Percentiles rank a stretch among this genome's conserved stretches.
Evolutionary conservation across 2,888 invertebrate genomes (phyloP).

Genomic region (Exephanes ischioxanthus): DNA sequence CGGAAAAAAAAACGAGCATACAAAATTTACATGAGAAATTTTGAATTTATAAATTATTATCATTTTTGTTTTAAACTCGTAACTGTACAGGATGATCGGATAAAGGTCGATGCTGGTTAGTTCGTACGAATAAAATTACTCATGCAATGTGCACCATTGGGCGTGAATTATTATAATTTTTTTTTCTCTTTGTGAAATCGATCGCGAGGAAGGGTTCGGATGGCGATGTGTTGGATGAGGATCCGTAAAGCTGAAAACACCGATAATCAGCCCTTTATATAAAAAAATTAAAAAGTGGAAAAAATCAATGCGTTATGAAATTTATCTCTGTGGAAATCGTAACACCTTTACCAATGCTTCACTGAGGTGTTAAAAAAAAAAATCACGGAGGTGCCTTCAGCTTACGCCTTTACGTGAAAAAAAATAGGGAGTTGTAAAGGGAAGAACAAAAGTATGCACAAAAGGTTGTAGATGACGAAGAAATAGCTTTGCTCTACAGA

Average conservation of each 20-base stretch:
- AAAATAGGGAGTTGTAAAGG: conserved; percentile 4
- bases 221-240: neutral
- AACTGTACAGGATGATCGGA: neutral
- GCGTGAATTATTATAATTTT: neutral
- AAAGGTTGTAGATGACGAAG: conserved; percentile 37
- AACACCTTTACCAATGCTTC: neutral
- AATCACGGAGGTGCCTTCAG: neutral
- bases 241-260: neutral
- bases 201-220: neutral
- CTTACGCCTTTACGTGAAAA: conserved; percentile 6
- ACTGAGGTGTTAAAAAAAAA: neutral
- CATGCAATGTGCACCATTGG: conserved; percentile 41
- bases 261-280: neutral
- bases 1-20: neutral
- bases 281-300: neutral
- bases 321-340: neutral
- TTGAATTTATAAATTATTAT: no score
- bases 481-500: conserved; percentile 38
- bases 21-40: neutral
- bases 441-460: conserved; percentile 23
- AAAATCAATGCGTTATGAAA: neutral
- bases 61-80: neutral
- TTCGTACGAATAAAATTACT: conserved; percentile 18
- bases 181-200: neutral
- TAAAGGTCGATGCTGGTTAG: conserved; percentile 22